phyloP scores from a whole-genome alignment of 2,888 invertebrate species.

The Andrena marginata region DNA sequence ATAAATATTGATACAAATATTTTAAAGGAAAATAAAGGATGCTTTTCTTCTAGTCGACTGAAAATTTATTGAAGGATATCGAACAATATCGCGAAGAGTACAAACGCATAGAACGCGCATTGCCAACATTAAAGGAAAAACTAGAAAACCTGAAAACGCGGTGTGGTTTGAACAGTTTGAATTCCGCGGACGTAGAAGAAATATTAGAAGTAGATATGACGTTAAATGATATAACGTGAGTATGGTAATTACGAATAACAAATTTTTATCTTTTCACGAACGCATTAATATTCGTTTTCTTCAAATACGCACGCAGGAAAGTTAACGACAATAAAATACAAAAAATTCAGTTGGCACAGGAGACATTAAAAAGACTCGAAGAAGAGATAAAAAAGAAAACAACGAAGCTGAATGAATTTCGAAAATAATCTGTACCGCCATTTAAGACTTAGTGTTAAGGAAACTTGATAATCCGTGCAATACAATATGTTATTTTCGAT shows the following conservation, averaged over 20 bases:
- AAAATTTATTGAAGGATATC: slow-evolving; percentile 42
- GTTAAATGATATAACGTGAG: slow-evolving; percentile 41
- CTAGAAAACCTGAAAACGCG: slow-evolving; percentile 6
- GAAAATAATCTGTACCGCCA: not conserved
- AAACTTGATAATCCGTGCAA: no score
- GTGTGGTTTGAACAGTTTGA: not conserved
- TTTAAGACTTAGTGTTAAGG: no score
- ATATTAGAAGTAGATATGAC: slow-evolving; percentile 9
- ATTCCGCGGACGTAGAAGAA: slow-evolving; percentile 4
- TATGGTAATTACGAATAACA: not conserved
- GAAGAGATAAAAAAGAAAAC: slow-evolving; percentile 30
- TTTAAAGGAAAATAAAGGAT: not conserved
- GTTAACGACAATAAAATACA: not conserved
- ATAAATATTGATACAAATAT: no score
- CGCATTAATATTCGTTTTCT: not conserved
- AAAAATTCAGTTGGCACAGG: not conserved
- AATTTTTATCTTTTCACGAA: not conserved
- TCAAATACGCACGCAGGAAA: slow-evolving; percentile 1
- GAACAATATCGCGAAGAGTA: slow-evolving; percentile 16
- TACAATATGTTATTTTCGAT: not conserved
- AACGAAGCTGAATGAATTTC: not conserved
- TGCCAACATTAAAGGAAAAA: not conserved
- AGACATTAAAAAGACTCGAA: slow-evolving; percentile 12
- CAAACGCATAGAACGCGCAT: not conserved
- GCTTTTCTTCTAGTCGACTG: slow-evolving; percentile 16